Conservation (phyloP, 2,888 invertebrate species). For the Stenodema calcarata region DNA sequence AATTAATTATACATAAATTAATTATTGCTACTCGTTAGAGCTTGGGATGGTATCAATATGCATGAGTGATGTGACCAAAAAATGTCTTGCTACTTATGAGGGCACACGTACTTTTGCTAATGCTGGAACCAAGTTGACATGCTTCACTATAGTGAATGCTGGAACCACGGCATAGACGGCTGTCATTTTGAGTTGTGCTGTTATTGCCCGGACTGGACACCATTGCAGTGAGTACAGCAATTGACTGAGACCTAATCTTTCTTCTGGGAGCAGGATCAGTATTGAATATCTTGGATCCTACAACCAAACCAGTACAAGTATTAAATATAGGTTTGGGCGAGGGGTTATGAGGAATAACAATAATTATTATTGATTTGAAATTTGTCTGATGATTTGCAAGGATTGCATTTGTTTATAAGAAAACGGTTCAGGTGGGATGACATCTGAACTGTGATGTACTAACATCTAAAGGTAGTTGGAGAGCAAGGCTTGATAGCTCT, state of each 20-base stretch:
- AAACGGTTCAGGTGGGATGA: too few species aligned
- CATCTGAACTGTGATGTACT: too few species aligned
- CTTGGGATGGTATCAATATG: too few species aligned
- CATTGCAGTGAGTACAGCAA: slow-evolving; percentile 71
- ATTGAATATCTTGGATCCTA: slow-evolving; percentile 74
- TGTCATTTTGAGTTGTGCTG: slow-evolving; percentile 72
- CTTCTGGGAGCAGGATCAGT: slow-evolving; percentile 74
- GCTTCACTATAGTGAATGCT: slow-evolving; percentile 79
- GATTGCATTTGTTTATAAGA: too few species aligned
- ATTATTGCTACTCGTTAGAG: too few species aligned
- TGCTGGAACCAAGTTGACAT: slow-evolving; percentile 79
- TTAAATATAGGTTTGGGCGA: too few species aligned
- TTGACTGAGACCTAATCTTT: slow-evolving; percentile 68
- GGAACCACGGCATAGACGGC: slow-evolving; percentile 80
- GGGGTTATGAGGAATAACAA: too few species aligned
- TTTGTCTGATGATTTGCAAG: too few species aligned
- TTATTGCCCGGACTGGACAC: slow-evolving; percentile 71
- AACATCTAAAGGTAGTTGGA: slow-evolving; percentile 81
- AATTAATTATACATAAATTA: not conserved
- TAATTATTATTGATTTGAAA: too few species aligned
- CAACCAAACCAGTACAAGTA: not conserved
- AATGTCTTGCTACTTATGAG: slow-evolving; percentile 56
- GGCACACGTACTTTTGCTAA: slow-evolving; percentile 72
- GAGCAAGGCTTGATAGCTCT: slow-evolving; percentile 73
- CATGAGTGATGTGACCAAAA: too few species aligned